Base-by-base conservation (phyloP, 2,888 invertebrate genomes). In the Byasa hedistus region DNA sequence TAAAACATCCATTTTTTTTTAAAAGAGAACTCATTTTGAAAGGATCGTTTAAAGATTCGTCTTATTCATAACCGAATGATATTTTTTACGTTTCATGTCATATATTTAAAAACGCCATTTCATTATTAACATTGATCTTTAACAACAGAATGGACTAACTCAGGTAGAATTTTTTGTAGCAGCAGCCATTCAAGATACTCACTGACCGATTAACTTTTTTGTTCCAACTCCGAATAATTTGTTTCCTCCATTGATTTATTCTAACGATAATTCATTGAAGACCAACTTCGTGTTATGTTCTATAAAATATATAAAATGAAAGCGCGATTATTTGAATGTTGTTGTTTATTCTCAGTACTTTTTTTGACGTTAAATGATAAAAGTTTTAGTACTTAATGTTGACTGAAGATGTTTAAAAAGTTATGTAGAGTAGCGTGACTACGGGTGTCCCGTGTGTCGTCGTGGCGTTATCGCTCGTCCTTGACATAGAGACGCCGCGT, bases 401-500 rank as follows among this genome's bases (percentile, higher is more conserved):
- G 21, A 36, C 52, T 44, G 39, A 22, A 12, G 27, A 58, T 22
- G 23, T 4, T 32, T 4, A 51, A 27, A 44, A 58, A 21, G 64
- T 72, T 76, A 73, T 68, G 69, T 77, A 51, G 65, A 27, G 51
- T 72, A 69, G 70, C 77, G 77, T 77, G 78, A 79, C 79, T 82
- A 78, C 75, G 75, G 80, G 68, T 71, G 73, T 75, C 71, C 76
- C 78, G 78, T 81, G 81, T 75, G n/a, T n/a, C n/a, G 79, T 79
- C 71, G 80, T 78, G 79, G 81, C 85, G 86, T 88, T 90, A 90
- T 91, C 89, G 83, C 79, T 82, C 82, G 91, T 88, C 91, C 91
- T 91, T 91, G 91, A 91, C 91, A 91, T 87, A 90, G 88, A 91
- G 89, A 87, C 84, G 82, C 79, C 78, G 83, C 86, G 82, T 85